These are phyloP conservation scores for Eulemur mongoz DNA, from an alignment of 2,797 vertebrate species.

Conservation along the genomic window DNA sequence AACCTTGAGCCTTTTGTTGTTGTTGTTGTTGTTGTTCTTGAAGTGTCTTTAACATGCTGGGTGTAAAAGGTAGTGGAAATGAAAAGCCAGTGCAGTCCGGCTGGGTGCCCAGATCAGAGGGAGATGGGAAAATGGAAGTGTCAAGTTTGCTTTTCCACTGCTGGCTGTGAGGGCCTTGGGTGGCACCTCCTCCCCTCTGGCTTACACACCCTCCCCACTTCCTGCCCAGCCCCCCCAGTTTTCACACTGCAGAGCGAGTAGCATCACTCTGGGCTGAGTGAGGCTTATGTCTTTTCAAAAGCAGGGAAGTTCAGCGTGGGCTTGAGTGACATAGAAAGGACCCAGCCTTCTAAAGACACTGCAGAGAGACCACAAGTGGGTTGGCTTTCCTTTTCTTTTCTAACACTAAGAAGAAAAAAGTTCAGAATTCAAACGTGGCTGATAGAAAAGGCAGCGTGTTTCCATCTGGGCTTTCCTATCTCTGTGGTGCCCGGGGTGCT, in stretches of 20 bases:
- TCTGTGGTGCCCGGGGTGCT: rapidly evolving
- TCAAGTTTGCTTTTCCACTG: slow-evolving; percentile 21
- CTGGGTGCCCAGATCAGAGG: neutral
- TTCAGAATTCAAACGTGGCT: neutral
- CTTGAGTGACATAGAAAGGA: neutral
- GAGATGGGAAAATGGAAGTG: neutral
- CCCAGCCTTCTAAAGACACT: neutral
- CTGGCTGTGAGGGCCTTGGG: neutral
- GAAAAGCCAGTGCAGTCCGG: neutral
- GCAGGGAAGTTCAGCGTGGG: neutral
- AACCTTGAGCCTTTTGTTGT: neutral
- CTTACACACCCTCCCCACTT: slow-evolving; percentile 2
- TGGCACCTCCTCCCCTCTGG: neutral
- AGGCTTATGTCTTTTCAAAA: neutral
- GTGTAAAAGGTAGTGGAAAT: neutral
- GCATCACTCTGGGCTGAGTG: neutral
- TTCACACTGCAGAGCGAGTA: neutral
- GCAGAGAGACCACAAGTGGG: neutral
- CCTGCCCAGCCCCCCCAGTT: neutral
- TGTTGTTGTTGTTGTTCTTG: too few relatives aligned
- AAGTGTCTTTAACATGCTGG: neutral
- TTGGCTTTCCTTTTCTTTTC: neutral
- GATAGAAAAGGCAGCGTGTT: neutral
- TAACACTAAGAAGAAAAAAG: neutral
- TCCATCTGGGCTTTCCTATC: neutral